These are phyloP conservation scores for Pempheris klunzingeri DNA, from an alignment of 2,797 vertebrate species.

Conservation along the genomic window DNA sequence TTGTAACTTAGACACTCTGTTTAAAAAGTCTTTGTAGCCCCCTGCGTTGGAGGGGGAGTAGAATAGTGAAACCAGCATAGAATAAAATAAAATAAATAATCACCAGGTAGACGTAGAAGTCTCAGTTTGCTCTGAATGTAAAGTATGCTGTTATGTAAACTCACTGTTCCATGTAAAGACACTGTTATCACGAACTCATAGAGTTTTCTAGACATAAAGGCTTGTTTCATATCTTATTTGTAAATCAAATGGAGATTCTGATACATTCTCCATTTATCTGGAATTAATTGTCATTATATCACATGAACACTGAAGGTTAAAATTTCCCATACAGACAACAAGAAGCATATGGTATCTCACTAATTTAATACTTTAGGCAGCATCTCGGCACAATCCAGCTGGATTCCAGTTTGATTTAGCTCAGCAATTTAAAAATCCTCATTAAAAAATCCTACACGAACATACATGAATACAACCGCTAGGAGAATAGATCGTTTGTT, in stretches of 20 bases:
- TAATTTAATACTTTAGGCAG: constrained; percentile 34
- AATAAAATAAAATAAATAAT: too few species aligned
- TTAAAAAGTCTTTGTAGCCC: too few species aligned
- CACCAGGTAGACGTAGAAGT: too few species aligned
- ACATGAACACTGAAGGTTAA: constrained; percentile 27
- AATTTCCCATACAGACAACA: background rate
- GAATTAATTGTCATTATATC: constrained; percentile 7
- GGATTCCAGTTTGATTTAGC: constrained; percentile 37
- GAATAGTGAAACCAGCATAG: too few species aligned
- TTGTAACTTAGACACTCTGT: background rate
- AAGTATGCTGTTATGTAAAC: background rate
- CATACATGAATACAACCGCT: constrained; percentile 55
- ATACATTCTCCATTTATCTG: background rate
- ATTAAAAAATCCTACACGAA: constrained; percentile 62
- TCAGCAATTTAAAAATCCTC: constrained; percentile 53
- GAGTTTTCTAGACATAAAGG: background rate
- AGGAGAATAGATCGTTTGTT: constrained; percentile 71
- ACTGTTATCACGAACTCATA: background rate
- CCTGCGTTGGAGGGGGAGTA: too few species aligned
- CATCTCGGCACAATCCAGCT: constrained; percentile 25
- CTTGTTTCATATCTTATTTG: background rate
- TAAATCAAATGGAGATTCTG: background rate
- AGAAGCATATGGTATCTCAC: constrained; percentile 43
- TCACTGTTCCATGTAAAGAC: background rate
- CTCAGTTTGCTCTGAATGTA: background rate